These are phyloP conservation scores for Acleris holmiana DNA, from an alignment of 2,888 invertebrate genomes.

Conservation along the genomic window DNA sequence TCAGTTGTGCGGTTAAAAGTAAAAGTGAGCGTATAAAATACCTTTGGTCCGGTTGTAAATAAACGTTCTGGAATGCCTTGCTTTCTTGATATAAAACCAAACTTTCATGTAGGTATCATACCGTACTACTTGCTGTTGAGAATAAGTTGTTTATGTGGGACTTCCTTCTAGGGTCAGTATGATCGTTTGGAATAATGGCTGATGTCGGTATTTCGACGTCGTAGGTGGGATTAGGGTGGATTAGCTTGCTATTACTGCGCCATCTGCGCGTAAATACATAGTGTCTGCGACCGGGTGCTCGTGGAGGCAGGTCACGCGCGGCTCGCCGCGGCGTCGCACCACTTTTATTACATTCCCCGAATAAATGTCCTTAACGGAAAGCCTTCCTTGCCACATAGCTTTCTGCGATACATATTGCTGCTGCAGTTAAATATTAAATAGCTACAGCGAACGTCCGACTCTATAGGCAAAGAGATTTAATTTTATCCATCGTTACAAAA, in stretches of 20 bases:
- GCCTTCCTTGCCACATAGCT: slow-evolving; percentile 45
- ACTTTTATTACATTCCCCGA: slow-evolving; percentile 78
- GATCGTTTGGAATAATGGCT: slow-evolving; percentile 19
- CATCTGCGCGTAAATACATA: slow-evolving; percentile 66
- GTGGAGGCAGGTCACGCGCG: slow-evolving; percentile 71
- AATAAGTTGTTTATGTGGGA: slow-evolving; percentile 11
- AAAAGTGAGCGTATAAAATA: slow-evolving; percentile 31
- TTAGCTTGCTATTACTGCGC: slow-evolving; percentile 56
- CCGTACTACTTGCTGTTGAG: not conserved
- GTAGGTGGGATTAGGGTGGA: slow-evolving; percentile 49
- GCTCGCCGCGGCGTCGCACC: slow-evolving; percentile 56
- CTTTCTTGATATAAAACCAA: slow-evolving; percentile 1
- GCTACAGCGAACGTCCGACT: not conserved
- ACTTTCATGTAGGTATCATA: not conserved
- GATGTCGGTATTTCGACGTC: slow-evolving; percentile 15
- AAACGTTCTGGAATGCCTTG: slow-evolving; percentile 23
- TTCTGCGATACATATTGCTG: slow-evolving; percentile 24
- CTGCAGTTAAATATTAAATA: slow-evolving; percentile 6
- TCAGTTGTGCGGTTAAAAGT: slow-evolving; percentile 34
- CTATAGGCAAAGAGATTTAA: too few species aligned
- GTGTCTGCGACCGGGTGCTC: slow-evolving; percentile 53
- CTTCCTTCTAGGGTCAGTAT: slow-evolving; percentile 17
- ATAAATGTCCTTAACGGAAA: slow-evolving; percentile 64
- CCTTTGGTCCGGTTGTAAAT: slow-evolving; percentile 17
- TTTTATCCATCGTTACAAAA: too few species aligned